Conservation (phyloP, 2,888 invertebrate genomes). For the Pandemis corylana region DNA sequence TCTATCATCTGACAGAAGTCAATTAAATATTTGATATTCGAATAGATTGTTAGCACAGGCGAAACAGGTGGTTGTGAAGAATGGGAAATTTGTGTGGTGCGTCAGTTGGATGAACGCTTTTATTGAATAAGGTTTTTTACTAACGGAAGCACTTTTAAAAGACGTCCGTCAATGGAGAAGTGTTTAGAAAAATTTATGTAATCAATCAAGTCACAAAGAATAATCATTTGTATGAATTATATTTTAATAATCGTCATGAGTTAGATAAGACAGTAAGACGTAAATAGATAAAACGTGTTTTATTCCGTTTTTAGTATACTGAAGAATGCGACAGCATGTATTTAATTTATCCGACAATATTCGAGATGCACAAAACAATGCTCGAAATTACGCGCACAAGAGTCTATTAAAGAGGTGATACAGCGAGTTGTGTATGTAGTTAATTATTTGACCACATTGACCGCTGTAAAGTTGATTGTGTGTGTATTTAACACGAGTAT, state of each 20-base stretch:
- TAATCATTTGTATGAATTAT: background rate
- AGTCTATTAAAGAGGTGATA: background rate
- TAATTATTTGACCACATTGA: conserved; percentile 6
- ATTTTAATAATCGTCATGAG: background rate
- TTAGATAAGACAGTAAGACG: background rate
- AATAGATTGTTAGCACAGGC: conserved; percentile 39
- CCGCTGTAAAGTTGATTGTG: background rate
- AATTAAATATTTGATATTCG: conserved; percentile 42
- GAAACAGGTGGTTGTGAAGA: conserved; percentile 22
- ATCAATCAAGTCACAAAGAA: background rate
- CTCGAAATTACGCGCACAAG: background rate
- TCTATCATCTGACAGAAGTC: conserved; percentile 38
- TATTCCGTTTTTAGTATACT: too few species aligned
- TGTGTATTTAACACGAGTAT: background rate
- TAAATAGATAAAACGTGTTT: too few species aligned
- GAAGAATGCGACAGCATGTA: background rate
- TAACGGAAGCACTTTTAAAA: background rate
- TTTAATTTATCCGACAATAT: background rate
- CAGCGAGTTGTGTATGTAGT: background rate
- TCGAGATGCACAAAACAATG: background rate
- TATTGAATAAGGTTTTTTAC: conserved; percentile 20
- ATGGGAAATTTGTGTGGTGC: conserved; percentile 15
- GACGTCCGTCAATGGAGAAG: background rate
- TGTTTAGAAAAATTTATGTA: background rate
- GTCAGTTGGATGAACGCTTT: conserved; percentile 34